Evolutionary conservation across 2,888 invertebrate genomes (phyloP), one percentile per base, ranked within the genome.

Genomic region (Patella caerulea): DNA sequence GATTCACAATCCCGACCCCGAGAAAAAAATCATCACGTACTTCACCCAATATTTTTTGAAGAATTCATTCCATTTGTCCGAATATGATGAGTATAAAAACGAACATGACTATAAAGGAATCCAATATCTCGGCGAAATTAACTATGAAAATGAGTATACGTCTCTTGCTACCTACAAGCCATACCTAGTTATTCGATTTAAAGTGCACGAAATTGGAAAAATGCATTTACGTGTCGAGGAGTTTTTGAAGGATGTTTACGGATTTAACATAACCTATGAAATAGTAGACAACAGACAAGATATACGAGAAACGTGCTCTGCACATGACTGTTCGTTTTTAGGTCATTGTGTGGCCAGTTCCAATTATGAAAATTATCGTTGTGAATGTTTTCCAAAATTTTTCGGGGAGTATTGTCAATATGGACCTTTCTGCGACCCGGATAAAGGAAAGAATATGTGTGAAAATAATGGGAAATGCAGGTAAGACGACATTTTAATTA

Each of bases 181-280:
- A 75, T 96, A 95, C 84, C 92, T 97, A 82, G 96, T 96, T 78
- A 94, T 97, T 81, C 95, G 95, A 83, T 94, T 97, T 86, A 93
- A 94, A 85, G 93, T 91, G 7, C 93, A 94, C 84, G 93, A 90
- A 52, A 85, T 90, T 75, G 88, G 87, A 24, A 91, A 92, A 77
- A 95, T 96, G 54, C 96, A 97, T 92, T 93, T 97, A 78, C 93
- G 97, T 7, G 96, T 96, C 0, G 92, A 96, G 82, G 94, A 95
- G 88, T 94, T 95, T 77, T 93, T 97, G 54, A 93, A 97, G 80
- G 95, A 96, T 81, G 96, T 97, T 69, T 97, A 95, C 90, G 97
- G 97, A 17, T 97, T 98, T 93, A 97, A 98, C 92, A 94, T 97
- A 86, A 97, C 97, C 52, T 97, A 97, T 91, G 96, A 97, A 89